A percentile compares a stretch with the other conserved stretches of the same genome.
phyloP scores from a whole-genome alignment of 2,113 vertebrate species.

The Lycaon pictus region DNA sequence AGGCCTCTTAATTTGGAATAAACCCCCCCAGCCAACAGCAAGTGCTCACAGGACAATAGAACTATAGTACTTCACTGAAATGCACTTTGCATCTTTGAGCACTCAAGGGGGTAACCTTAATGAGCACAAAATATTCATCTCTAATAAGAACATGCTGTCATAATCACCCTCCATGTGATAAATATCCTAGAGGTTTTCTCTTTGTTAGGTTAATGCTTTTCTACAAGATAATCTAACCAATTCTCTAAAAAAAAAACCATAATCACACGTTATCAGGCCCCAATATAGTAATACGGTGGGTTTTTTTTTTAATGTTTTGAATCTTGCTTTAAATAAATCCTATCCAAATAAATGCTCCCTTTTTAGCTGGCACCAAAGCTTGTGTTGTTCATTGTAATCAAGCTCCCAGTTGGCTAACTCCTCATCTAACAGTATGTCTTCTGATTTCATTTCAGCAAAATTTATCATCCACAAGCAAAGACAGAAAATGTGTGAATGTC shows the following conservation, averaged over 20 bases:
- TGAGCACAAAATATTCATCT: constrained; percentile 79
- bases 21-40: not conserved
- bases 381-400: constrained; percentile 86
- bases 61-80: constrained; percentile 44
- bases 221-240: constrained; percentile 81
- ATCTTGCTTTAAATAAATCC: constrained; percentile 86
- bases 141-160: constrained; percentile 80
- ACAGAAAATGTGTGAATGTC: constrained; percentile 91
- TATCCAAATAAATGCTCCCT: constrained; percentile 86
- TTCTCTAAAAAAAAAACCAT: constrained; percentile 85
- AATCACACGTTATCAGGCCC: constrained; percentile 83
- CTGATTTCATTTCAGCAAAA: constrained; percentile 89
- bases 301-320: constrained; percentile 78
- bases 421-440: constrained; percentile 84
- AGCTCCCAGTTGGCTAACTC: constrained; percentile 86
- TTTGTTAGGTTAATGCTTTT: constrained; percentile 85
- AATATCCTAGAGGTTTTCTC: constrained; percentile 79
- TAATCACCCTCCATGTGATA: constrained; percentile 82
- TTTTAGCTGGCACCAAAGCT: constrained; percentile 82
- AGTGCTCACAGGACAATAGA: constrained; percentile 6
- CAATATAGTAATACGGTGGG: constrained; percentile 58
- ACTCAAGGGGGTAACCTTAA: constrained; percentile 82
- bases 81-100: constrained; percentile 43
- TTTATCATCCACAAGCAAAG: constrained; percentile 89
- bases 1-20: not conserved